Percentiles rank a stretch among this genome's conserved stretches.
Evolutionary conservation across 1,140 invertebrate species (phyloP).

Genomic region (Epicauta chinensis): DNA sequence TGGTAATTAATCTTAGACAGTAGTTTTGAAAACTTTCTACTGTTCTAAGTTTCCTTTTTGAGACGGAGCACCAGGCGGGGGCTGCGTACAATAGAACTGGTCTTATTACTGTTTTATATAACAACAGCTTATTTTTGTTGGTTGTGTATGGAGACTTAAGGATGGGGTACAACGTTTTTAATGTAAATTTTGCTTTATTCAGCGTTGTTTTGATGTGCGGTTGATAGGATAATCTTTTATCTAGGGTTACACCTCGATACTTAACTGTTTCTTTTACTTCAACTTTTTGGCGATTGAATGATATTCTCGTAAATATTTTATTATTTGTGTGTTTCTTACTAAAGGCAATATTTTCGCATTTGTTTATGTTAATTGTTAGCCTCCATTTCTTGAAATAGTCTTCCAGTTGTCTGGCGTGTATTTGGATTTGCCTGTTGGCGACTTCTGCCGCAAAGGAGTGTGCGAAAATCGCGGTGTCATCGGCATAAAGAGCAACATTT

Average conservation of each 20-base stretch:
- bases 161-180: neutral
- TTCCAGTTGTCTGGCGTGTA: conserved; percentile 12
- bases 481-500: conserved; percentile 23
- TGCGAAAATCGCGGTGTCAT: conserved; percentile 30
- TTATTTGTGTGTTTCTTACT: conserved; percentile 2
- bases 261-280: neutral
- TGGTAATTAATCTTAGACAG: neutral
- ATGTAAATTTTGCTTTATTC: neutral
- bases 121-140: neutral
- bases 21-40: neutral
- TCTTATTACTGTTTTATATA: neutral
- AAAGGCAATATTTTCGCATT: conserved; percentile 21
- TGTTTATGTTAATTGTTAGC: conserved; percentile 31
- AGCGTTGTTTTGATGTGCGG: conserved; percentile 1
- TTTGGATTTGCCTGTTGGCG: conserved; percentile 20
- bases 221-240: neutral
- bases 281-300: neutral
- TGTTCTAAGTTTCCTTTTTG: neutral
- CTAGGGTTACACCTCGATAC: conserved; percentile 10
- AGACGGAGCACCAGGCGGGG: neutral
- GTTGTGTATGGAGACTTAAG: neutral
- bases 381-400: conserved; percentile 29
- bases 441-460: conserved; percentile 1
- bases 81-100: neutral
- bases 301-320: neutral